These are phyloP conservation scores for Cossypha polioptera DNA, from an alignment of 2,797 vertebrate species.

Conservation along the genomic window DNA sequence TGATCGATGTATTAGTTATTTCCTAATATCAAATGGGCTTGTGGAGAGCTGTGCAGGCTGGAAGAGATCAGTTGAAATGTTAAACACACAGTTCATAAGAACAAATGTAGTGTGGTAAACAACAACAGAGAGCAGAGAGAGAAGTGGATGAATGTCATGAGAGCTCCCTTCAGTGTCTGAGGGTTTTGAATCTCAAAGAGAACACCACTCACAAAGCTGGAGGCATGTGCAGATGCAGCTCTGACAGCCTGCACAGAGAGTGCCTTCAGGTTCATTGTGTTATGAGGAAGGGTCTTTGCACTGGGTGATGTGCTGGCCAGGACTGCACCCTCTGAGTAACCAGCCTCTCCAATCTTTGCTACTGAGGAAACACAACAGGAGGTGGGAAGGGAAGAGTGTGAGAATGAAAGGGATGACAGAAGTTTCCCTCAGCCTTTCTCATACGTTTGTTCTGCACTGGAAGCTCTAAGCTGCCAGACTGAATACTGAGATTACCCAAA, in stretches of 20 bases:
- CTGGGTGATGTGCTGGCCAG: fast-evolving
- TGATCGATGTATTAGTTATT: background rate
- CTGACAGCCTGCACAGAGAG: background rate
- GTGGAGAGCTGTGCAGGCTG: background rate
- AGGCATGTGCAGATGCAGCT: background rate
- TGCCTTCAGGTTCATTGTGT: background rate
- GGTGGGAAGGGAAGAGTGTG: background rate
- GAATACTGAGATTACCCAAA: background rate
- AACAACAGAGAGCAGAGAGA: background rate
- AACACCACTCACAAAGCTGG: background rate
- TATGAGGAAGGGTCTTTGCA: background rate
- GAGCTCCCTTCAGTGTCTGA: background rate
- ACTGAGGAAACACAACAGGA: background rate
- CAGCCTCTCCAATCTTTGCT: background rate
- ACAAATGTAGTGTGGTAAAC: fast-evolving
- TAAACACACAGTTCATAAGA: background rate
- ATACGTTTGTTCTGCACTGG: background rate
- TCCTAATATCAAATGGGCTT: background rate
- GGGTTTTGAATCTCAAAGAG: background rate
- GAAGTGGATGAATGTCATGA: background rate
- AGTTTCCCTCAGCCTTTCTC: background rate
- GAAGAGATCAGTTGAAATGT: background rate
- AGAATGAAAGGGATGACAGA: background rate
- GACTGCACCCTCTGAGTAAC: background rate
- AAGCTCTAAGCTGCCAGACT: background rate